phyloP scores from a whole-genome alignment of 2,888 invertebrate species.

The Cremastobaeus sp. region DNA sequence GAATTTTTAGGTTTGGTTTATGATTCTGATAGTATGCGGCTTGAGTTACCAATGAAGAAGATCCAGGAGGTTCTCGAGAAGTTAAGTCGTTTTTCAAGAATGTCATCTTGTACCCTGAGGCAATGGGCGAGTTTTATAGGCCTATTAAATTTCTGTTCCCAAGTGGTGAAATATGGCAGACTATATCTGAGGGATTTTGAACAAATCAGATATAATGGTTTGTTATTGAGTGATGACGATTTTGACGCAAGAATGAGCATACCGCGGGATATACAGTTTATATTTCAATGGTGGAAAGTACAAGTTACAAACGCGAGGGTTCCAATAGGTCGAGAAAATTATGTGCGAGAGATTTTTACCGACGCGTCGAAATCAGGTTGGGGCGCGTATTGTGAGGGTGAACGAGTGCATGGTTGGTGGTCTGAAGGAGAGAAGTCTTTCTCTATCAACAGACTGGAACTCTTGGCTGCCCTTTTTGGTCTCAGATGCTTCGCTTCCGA shows the following conservation, averaged over 20 bases:
- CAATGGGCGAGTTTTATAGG: conserved; percentile 49
- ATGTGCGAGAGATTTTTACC: conserved; percentile 25
- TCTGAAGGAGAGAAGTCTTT: not conserved
- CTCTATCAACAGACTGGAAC: conserved; percentile 21
- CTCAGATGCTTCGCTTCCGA: conserved; percentile 31
- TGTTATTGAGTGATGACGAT: conserved; percentile 29
- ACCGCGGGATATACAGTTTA: conserved; percentile 1
- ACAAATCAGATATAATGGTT: conserved; percentile 29
- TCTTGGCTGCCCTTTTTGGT: conserved; percentile 7
- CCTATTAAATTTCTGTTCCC: conserved; percentile 34
- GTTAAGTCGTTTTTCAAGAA: not conserved
- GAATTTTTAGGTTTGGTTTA: conserved; percentile 10
- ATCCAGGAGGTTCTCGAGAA: conserved; percentile 7
- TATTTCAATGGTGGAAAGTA: conserved; percentile 43
- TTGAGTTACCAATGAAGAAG: conserved; percentile 4
- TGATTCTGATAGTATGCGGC: not conserved
- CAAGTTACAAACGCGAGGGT: conserved; percentile 9
- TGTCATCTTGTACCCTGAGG: conserved; percentile 26
- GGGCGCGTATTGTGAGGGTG: conserved; percentile 13
- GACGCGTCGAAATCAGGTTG: conserved; percentile 33
- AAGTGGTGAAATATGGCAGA: conserved; percentile 40
- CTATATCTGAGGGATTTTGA: conserved; percentile 48
- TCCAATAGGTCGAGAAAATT: not conserved
- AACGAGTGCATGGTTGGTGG: conserved; percentile 13
- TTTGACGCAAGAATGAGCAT: conserved; percentile 23